Evolutionary conservation across 1,140 invertebrate species (phyloP).

Genomic region (Hirudo medicinalis): DNA sequence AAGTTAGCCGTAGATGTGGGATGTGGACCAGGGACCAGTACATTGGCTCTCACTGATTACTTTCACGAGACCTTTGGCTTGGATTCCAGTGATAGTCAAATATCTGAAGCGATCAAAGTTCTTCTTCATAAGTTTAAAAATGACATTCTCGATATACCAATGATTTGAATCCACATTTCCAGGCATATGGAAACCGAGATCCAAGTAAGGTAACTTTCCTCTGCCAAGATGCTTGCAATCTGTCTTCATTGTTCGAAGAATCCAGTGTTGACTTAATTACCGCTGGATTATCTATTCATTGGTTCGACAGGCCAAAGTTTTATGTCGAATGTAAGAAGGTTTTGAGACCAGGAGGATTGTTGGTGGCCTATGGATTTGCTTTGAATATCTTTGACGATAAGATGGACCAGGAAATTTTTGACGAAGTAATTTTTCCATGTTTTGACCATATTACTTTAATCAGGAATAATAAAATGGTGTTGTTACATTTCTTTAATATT

Average conservation of each 20-base stretch:
- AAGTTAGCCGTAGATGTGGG: slow-evolving; percentile 35
- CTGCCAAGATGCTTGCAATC: not conserved
- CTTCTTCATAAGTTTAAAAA: slow-evolving; percentile 17
- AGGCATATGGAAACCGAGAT: slow-evolving; percentile 14
- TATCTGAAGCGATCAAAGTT: slow-evolving; percentile 33
- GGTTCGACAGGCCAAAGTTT: slow-evolving; percentile 43
- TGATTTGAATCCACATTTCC: slow-evolving; percentile 27
- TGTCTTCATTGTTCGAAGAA: not conserved
- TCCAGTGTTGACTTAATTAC: slow-evolving; percentile 40
- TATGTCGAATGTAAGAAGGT: slow-evolving; percentile 41
- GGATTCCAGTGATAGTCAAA: slow-evolving; percentile 37
- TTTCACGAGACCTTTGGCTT: slow-evolving; percentile 40
- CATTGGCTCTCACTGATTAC: slow-evolving; percentile 31
- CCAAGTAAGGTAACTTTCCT: slow-evolving; percentile 5
- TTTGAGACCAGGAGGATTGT: slow-evolving; percentile 37
- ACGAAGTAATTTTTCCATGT: not conserved
- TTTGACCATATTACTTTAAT: no score
- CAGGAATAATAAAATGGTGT: not conserved
- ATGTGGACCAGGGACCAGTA: slow-evolving; percentile 43
- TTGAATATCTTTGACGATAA: slow-evolving; percentile 21
- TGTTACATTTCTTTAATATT: not conserved
- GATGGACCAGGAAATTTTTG: not conserved
- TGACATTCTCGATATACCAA: not conserved
- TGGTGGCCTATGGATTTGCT: slow-evolving; percentile 39
- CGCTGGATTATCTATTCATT: slow-evolving; percentile 41